Evolutionary conservation across 1,140 invertebrate genomes (phyloP), one percentile per base, ranked within the genome.

Genomic region (Drosophila ananassae): DNA sequence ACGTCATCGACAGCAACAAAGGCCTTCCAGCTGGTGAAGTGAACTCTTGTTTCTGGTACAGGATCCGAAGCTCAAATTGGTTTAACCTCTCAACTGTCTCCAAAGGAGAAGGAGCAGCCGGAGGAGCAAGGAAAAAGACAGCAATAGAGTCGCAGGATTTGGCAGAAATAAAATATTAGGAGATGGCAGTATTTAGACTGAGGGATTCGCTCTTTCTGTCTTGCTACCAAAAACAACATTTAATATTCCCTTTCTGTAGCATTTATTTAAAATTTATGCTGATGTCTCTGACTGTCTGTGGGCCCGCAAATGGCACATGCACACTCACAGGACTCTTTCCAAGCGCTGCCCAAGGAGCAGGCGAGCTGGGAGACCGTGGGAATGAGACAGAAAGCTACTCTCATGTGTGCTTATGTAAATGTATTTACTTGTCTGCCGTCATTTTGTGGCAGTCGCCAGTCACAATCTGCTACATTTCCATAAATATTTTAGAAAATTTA

Each of bases 211-310:
- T 22, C 30, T 52, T 21, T 9, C 17, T 10, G 17, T 44, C 60
- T 28, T 58, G 50, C 44, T 50, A 51, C 24, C 73, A 56, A 57
- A 64, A 81, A 64, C 59, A 69, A 58, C 83, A 87, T 87, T 89
- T 87, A 83, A 89, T 73, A 87, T 87, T 87, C 83, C 64, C 83
- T 87, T 87, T 87, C 54, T 77, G 57, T 69, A 75, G 79, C 76
- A 79, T 89, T 89, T 87, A 83, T 87, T 83, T 87, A 77, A 87
- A 87, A 87, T 87, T 83, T 87, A 87, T 87, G 83, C 83, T 87
- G 83, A 87, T 87, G 84, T 87, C 78, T 82, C 76, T 60, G 66
- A 64, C 63, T 67, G 76, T 83, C 79, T 84, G 67, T 64, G 68
- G 46, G 64, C 30, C 37, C 53, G 48, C 59, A 80, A 61, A 71